Evolutionary conservation across 2,797 vertebrate species (phyloP).

Genomic region (Xiphophorus birchmanni): DNA sequence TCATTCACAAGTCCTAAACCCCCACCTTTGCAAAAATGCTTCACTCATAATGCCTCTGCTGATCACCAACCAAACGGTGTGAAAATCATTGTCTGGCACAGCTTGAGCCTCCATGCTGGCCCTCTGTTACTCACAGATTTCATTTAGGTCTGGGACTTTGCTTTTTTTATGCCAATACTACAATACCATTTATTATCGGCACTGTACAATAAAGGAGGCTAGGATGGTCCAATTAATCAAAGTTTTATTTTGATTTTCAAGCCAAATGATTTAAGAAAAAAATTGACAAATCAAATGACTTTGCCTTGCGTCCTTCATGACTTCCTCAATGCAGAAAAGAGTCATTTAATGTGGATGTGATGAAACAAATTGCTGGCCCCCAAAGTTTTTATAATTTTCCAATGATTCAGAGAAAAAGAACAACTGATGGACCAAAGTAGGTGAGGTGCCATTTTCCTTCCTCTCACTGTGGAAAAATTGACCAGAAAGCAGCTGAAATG

Average conservation of each 20-base stretch:
- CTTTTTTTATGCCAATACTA: background rate
- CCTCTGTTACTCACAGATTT: conserved; percentile 3
- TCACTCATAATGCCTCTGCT: background rate
- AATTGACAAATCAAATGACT: background rate
- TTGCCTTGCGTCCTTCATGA: background rate
- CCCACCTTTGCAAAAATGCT: background rate
- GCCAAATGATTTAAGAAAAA: background rate
- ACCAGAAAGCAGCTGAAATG: background rate
- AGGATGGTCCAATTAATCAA: background rate
- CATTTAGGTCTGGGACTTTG: background rate
- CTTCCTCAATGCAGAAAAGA: background rate
- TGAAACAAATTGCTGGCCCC: background rate
- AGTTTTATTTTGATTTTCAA: background rate
- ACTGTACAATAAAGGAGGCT: no score
- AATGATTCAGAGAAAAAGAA: background rate
- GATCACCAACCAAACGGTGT: conserved; percentile 1
- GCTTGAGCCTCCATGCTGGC: background rate
- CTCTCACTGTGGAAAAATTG: background rate
- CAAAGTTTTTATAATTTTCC: background rate
- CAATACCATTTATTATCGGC: background rate
- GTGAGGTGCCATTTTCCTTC: background rate
- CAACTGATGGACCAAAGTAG: background rate
- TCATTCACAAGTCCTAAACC: conserved; percentile 13
- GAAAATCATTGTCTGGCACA: background rate
- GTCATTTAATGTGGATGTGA: background rate